Conservation (phyloP, 2,113 vertebrate genomes). For the Arenaria interpres region DNA sequence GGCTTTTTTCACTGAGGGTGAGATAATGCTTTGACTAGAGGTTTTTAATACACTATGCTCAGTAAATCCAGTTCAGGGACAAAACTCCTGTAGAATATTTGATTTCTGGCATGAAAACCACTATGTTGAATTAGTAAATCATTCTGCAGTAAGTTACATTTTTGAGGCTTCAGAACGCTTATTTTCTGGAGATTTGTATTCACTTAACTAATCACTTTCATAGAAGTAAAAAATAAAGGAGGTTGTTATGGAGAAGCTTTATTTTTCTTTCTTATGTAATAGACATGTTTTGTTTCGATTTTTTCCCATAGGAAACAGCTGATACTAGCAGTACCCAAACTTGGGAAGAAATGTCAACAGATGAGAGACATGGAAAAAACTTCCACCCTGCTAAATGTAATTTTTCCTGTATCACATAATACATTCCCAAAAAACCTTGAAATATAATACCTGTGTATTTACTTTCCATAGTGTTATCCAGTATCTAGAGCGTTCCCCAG, state of each 20-base stretch:
- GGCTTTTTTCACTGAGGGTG: not conserved
- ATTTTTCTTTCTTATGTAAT: conserved; percentile 10
- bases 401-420: not conserved
- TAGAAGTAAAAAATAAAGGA: not conserved
- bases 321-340: conserved; percentile 27
- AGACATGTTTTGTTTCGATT: not conserved
- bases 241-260: not conserved
- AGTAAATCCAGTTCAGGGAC: conserved; percentile 12
- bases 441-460: not conserved
- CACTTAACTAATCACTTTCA: not conserved
- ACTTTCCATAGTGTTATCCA: not conserved
- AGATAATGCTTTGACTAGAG: conserved; percentile 6
- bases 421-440: not conserved
- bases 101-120: not conserved
- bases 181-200: not conserved
- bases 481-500: not conserved
- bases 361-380: conserved; percentile 18
- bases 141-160: not conserved
- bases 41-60: conserved; percentile 16
- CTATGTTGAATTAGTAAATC: not conserved
- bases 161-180: not conserved
- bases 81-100: conserved; percentile 24
- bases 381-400: not conserved
- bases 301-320: conserved; percentile 44
- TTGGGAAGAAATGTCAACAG: conserved; percentile 22